These are phyloP conservation scores for Hoplostethus atlanticus DNA, from an alignment of 2,797 vertebrate species.

Conservation along the genomic window DNA sequence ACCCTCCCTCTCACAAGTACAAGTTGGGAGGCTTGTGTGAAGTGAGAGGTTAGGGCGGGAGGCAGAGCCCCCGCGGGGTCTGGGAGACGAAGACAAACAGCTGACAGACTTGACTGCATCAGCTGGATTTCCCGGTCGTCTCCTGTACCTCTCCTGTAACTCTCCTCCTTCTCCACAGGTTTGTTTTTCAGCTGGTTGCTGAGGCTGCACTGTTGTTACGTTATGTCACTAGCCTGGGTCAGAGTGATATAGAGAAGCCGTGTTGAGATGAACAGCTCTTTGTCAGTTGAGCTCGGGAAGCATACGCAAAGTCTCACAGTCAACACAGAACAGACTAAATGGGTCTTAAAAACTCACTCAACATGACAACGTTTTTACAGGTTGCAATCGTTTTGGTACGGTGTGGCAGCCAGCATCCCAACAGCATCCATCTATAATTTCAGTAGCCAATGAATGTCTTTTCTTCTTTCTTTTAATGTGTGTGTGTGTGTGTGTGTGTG, in stretches of 20 bases:
- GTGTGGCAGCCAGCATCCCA: not conserved
- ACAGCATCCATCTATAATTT: not conserved
- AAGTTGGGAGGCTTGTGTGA: constrained; percentile 60
- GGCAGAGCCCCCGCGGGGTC: constrained; percentile 59
- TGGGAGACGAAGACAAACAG: constrained; percentile 65
- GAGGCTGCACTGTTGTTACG: constrained; percentile 31
- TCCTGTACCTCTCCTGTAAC: constrained; percentile 3
- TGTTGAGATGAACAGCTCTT: constrained; percentile 7
- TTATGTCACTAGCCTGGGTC: constrained; percentile 30
- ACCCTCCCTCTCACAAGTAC: constrained; percentile 59
- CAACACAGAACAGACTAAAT: not conserved
- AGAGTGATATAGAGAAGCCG: not conserved
- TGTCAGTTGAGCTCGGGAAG: not conserved
- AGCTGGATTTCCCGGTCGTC: constrained; percentile 42
- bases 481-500: too few relatives aligned
- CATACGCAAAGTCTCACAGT: not conserved
- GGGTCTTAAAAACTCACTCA: too few relatives aligned
- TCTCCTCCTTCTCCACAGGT: constrained; percentile 25
- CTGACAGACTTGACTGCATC: constrained; percentile 65
- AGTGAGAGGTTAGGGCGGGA: constrained; percentile 56
- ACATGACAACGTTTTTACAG: too few relatives aligned
- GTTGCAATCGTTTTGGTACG: too few relatives aligned
- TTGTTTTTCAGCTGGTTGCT: constrained; percentile 64
- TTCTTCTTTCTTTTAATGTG: not conserved
- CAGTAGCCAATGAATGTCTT: not conserved